Evolutionary conservation across 1,140 invertebrate species (phyloP), one percentile per base, ranked within the genome.

Genomic region (Rhynchophorus ferrugineus): DNA sequence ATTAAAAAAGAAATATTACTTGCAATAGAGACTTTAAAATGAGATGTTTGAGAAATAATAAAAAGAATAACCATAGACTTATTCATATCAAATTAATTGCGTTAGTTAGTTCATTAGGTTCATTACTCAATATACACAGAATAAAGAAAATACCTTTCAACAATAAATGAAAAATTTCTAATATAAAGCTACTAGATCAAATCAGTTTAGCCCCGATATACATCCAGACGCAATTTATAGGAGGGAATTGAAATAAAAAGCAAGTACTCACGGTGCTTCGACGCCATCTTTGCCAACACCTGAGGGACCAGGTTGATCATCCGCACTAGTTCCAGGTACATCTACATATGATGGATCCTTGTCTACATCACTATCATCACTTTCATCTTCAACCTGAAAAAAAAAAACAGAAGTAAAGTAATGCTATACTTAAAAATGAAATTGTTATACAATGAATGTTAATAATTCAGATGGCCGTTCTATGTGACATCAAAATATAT

Each of bases 201-300:
- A 6, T 29, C 5, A 29, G 24, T 29, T 29, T 29, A 29, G 24
- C 16, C 38, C 20, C 43, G 51, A 18, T 5, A 34, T 56, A 58
- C 57, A 59, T 55, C 48, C 60, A 49, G 46, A 50, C 47, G 41
- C 44, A 44, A 48, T 35, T n/a, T 13, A 34, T 35, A 46, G 22
- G 39, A 45, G 17, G 8, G 49, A 34, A 22, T 41, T 53, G 39
- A 60, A 60, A 57, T 57, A 60, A 60, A 60, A 54, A 57, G 52
- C 47, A 53, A 46, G 42, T 75, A 78, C 76, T 78, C 72, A 78
- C 76, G 75, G 74, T 73, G 73, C 69, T 67, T 76, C 75, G 44
- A 71, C 62, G 62, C 74, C 68, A 38, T 60, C 68, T 66, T 61
- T 75, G 67, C 52, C 74, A 64, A 78, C 58, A n/a, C 77, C 77